These are phyloP conservation scores for Acanthosoma haemorrhoidale DNA, from an alignment of 2,888 invertebrate genomes.

Conservation along the genomic window DNA sequence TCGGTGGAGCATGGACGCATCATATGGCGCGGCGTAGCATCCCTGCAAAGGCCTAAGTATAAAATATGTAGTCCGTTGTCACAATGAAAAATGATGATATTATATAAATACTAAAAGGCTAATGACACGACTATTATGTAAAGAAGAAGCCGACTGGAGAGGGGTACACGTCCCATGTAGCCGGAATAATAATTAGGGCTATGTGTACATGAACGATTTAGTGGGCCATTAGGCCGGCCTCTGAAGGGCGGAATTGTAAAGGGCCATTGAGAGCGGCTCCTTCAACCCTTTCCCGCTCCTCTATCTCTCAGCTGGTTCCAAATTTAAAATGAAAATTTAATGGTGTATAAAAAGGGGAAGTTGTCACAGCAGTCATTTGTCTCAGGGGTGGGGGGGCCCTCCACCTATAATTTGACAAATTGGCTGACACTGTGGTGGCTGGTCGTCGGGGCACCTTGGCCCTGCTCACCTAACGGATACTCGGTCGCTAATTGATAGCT, in stretches of 20 bases:
- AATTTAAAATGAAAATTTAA: constrained; percentile 39
- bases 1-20: background rate
- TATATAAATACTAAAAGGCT: constrained; percentile 8
- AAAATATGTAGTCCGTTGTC: background rate
- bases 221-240: constrained; percentile 8
- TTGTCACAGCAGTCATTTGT: constrained; percentile 39
- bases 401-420: constrained; percentile 32
- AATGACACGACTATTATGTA: constrained; percentile 3
- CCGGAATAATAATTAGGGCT: constrained; percentile 16
- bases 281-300: constrained; percentile 8
- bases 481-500: background rate
- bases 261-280: background rate
- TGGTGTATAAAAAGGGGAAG: constrained; percentile 38
- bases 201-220: constrained; percentile 21
- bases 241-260: background rate
- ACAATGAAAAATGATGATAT: constrained; percentile 1
- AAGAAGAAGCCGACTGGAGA: background rate
- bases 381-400: constrained; percentile 14
- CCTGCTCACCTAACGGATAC: constrained; percentile 1
- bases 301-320: background rate
- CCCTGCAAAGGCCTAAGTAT: background rate
- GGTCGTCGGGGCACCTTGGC: no score
- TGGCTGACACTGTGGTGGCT: background rate
- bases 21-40: constrained; percentile 9
- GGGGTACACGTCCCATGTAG: constrained; percentile 9